phyloP scores from a whole-genome alignment of 1,140 invertebrate genomes.

The Neodiprion pinetum region DNA sequence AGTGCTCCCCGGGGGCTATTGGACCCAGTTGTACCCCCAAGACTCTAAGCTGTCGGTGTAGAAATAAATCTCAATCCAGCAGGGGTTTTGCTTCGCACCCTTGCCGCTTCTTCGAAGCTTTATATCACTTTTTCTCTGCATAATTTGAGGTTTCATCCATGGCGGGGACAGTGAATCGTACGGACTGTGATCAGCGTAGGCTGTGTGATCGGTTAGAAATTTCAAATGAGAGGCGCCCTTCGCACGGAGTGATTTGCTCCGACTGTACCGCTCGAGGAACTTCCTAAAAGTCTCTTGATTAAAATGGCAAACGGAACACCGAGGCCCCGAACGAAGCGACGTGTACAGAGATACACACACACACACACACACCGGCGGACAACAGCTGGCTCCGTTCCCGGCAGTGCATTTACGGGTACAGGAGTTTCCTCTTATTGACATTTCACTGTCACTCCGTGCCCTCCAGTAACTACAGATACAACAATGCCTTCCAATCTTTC shows the following conservation, averaged over 20 bases:
- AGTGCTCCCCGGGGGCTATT: not conserved
- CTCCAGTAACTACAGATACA: not conserved
- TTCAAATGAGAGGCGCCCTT: not conserved
- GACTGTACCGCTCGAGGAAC: not conserved
- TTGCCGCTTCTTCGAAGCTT: not conserved
- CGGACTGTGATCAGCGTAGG: conserved; percentile 38
- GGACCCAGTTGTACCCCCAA: not conserved
- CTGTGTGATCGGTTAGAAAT: conserved; percentile 30
- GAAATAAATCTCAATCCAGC: no score
- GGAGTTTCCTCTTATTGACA: conserved; percentile 61
- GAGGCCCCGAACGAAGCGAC: conserved; percentile 32
- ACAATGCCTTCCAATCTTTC: not conserved
- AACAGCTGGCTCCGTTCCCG: conserved; percentile 63
- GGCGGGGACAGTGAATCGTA: conserved; percentile 27
- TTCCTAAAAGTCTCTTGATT: conserved; percentile 52
- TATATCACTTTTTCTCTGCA: not conserved
- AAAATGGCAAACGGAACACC: conserved; percentile 56
- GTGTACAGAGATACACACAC: not conserved
- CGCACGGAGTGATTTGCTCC: not conserved
- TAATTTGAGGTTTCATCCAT: not conserved
- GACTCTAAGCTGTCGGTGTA: not conserved
- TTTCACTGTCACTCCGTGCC: conserved; percentile 25
- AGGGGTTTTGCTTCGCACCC: not conserved
- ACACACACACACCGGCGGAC: conserved; percentile 37
- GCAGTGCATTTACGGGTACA: conserved; percentile 61